phyloP scores from a whole-genome alignment of 2,113 vertebrate species.

The Cryptomyrus ogoouensis region DNA sequence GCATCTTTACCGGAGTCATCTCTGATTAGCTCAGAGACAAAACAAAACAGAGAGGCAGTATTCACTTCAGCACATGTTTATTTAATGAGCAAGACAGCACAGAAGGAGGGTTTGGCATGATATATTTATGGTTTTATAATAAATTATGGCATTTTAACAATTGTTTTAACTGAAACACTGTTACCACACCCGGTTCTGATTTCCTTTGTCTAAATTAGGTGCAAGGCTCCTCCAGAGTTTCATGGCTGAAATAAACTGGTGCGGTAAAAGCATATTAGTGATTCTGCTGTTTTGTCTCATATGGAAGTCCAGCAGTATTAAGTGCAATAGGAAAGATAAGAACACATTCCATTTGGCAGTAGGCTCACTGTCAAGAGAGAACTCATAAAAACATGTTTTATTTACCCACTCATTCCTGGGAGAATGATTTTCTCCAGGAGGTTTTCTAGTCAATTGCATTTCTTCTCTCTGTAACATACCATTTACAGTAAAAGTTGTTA shows the following conservation, averaged over 20 bases:
- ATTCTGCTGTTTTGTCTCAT: background rate
- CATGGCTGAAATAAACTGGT: background rate
- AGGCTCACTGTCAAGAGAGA: conserved; percentile 38
- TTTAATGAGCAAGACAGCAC: conserved; percentile 55
- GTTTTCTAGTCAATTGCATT: conserved; percentile 54
- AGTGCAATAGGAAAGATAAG: conserved; percentile 38
- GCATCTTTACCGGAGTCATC: background rate
- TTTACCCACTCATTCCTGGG: conserved; percentile 52
- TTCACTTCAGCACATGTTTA: conserved; percentile 56
- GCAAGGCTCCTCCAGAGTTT: background rate
- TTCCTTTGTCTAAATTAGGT: conserved; percentile 25
- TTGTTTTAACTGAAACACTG: background rate
- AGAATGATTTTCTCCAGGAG: conserved; percentile 46
- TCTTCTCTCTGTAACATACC: conserved; percentile 44
- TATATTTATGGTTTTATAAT: conserved; percentile 33
- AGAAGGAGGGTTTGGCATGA: conserved; percentile 15
- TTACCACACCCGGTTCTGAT: conserved; percentile 31
- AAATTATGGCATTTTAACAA: conserved; percentile 17
- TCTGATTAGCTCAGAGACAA: background rate
- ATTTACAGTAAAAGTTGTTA: conserved; percentile 17
- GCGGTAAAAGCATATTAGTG: conserved; percentile 22
- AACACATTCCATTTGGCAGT: conserved; percentile 35
- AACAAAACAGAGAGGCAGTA: background rate
- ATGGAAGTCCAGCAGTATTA: conserved; percentile 30
- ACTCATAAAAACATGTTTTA: conserved; percentile 47